Evolutionary conservation across 2,888 invertebrate genomes (phyloP).

Genomic region (Abscondita cerata): DNA sequence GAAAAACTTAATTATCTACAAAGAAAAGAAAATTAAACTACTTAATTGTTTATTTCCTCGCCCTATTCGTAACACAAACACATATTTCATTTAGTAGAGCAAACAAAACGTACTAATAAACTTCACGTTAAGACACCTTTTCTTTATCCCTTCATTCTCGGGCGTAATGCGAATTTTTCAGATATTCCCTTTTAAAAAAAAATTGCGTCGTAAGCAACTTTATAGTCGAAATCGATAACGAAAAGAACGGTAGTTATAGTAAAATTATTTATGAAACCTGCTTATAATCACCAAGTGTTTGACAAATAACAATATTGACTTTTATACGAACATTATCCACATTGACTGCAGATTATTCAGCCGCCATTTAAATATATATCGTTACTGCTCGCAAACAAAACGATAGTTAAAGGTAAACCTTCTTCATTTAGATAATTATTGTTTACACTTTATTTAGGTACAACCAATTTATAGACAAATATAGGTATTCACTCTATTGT

Average conservation of each 20-base stretch:
- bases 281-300: constrained; percentile 52
- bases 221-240: constrained; percentile 32
- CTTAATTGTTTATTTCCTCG: no score
- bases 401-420: constrained; percentile 39
- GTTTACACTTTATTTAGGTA: constrained; percentile 41
- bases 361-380: constrained; percentile 44
- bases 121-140: no score
- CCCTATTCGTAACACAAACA: no score
- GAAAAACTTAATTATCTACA: no score
- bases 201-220: no score
- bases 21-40: no score
- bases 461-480: constrained; percentile 43
- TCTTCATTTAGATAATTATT: constrained; percentile 43
- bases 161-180: no score
- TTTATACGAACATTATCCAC: constrained; percentile 48
- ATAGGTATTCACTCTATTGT: constrained; percentile 25
- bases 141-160: no score
- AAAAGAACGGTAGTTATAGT: constrained; percentile 37
- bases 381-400: constrained; percentile 41
- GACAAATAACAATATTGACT: constrained; percentile 57
- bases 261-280: constrained; percentile 47
- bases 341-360: constrained; percentile 45
- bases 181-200: no score
- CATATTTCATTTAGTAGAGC: no score
- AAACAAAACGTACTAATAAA: no score